Conservation (phyloP, 2,797 vertebrate species). For the Zenarchopterus dispar region DNA sequence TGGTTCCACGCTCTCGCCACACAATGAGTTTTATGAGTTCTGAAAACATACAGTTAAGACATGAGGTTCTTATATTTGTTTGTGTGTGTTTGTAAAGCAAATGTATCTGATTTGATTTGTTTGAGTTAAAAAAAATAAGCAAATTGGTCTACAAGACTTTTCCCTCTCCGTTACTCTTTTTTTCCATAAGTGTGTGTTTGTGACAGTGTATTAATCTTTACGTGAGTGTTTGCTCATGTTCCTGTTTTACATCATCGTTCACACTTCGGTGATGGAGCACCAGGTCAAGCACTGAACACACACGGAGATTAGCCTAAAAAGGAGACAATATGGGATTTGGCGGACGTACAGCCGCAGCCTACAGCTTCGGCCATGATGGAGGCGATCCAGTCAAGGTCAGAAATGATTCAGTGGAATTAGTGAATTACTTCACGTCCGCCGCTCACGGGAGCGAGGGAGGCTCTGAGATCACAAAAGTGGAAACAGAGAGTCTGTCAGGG, state of each 20-base stretch:
- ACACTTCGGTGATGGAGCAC: slow-evolving; percentile 51
- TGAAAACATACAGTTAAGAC: slow-evolving; percentile 60
- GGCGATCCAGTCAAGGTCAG: slow-evolving; percentile 55
- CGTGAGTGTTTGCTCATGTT: slow-evolving; percentile 20
- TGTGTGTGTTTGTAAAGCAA: slow-evolving; percentile 27
- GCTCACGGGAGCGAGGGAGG: slow-evolving; percentile 21
- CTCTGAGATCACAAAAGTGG: slow-evolving; percentile 50
- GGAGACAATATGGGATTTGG: slow-evolving; percentile 49
- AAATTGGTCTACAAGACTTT: not conserved
- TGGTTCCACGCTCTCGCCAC: slow-evolving; percentile 51
- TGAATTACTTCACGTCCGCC: slow-evolving; percentile 59
- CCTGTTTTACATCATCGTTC: slow-evolving; percentile 71
- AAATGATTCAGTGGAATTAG: slow-evolving; percentile 66
- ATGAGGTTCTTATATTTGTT: slow-evolving; percentile 38
- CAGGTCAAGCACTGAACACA: slow-evolving; percentile 52
- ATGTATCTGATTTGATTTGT: slow-evolving; percentile 46
- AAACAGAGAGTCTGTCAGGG: slow-evolving; percentile 28
- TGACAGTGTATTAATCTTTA: slow-evolving; percentile 18
- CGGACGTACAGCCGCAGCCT: slow-evolving; percentile 24
- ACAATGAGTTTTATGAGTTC: slow-evolving; percentile 54
- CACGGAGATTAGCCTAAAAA: slow-evolving; percentile 49
- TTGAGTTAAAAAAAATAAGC: slow-evolving; percentile 15
- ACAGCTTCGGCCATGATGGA: slow-evolving; percentile 47
- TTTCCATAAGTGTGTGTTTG: slow-evolving; percentile 7
- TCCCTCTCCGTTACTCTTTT: slow-evolving; percentile 4